Conservation (phyloP, 2,113 vertebrate genomes). For the Columba livia region DNA sequence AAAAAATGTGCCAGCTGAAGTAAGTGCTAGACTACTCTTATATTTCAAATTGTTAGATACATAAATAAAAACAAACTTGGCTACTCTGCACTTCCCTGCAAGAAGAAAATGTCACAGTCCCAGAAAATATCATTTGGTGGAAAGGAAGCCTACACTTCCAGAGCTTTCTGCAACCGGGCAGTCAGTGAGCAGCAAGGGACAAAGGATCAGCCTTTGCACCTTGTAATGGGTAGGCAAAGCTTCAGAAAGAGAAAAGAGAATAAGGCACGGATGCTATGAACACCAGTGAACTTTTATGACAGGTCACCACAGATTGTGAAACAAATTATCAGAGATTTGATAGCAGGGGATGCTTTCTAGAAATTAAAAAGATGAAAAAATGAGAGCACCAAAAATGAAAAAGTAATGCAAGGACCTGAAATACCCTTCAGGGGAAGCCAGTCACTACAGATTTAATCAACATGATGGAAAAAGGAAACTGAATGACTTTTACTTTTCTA, state of each 20-base stretch:
- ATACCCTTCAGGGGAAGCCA: not conserved
- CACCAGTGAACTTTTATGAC: not conserved
- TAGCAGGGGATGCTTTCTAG: not conserved
- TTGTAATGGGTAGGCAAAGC: not conserved
- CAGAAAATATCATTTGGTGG: not conserved
- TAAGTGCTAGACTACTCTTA: not conserved
- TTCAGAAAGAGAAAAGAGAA: not conserved
- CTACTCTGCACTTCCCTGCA: not conserved
- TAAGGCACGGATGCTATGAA: not conserved
- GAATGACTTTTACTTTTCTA: not conserved
- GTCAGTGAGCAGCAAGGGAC: not conserved
- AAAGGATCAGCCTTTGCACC: not conserved
- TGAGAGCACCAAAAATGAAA: not conserved
- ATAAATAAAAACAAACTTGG: conserved; percentile 45
- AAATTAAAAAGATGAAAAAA: not conserved
- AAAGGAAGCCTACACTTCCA: not conserved
- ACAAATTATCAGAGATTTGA: not conserved
- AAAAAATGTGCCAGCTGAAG: not conserved
- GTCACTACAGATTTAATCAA: not conserved
- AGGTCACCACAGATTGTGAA: not conserved
- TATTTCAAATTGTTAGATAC: conserved; percentile 24
- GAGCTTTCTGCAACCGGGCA: not conserved
- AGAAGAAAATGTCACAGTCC: not conserved
- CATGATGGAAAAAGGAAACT: not conserved
- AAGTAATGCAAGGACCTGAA: not conserved